These are phyloP conservation scores for Bubo bubo DNA, from an alignment of 2,113 vertebrate genomes.

Conservation along the genomic window DNA sequence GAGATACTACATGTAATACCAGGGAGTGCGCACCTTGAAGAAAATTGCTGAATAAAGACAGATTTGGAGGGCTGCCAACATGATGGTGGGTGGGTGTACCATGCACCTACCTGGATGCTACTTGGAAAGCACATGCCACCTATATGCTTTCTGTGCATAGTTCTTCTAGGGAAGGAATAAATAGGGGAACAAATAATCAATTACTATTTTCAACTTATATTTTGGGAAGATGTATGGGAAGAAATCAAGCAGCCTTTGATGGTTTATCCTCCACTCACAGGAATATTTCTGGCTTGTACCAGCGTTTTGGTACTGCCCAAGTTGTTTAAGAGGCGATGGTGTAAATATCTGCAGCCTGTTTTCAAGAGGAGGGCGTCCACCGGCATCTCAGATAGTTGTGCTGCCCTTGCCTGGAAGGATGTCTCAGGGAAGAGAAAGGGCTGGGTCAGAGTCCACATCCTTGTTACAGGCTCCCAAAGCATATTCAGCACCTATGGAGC, in stretches of 20 bases:
- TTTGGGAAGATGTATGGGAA: background rate
- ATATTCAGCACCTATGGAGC: background rate
- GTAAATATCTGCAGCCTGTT: background rate
- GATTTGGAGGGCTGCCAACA: background rate
- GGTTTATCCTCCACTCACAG: background rate
- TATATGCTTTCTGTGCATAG: background rate
- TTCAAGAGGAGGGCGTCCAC: background rate
- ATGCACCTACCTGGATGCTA: background rate
- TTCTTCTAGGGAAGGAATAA: background rate
- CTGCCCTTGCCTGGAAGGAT: background rate
- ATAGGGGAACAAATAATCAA: background rate
- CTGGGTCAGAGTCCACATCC: background rate
- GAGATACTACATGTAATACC: background rate
- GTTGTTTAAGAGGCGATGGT: background rate
- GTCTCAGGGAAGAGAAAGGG: background rate
- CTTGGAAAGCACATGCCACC: background rate
- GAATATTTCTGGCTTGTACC: background rate
- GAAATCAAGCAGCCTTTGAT: background rate
- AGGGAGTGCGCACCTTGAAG: fast-evolving
- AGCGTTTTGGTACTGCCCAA: background rate
- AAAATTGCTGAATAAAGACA: background rate
- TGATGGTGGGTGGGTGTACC: background rate
- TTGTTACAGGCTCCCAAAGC: background rate
- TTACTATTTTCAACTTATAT: background rate
- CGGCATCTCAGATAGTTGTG: background rate